Percentiles rank a stretch among this genome's conserved stretches.
Conservation (phyloP, 2,113 vertebrate species). For the Heterotis niloticus region DNA sequence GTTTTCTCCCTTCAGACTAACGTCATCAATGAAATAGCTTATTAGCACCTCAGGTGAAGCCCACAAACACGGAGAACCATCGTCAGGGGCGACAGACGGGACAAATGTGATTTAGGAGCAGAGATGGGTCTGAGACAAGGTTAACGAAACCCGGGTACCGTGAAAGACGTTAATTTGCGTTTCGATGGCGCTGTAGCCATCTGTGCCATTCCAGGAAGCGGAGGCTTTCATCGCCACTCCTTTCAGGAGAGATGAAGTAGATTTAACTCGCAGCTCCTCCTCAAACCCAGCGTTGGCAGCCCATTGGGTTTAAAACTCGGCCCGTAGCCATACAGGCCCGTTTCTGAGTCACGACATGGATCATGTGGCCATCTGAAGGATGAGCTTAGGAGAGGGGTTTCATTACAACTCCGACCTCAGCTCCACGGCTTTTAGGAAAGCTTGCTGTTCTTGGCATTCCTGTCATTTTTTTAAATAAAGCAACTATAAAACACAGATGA, state of each 20-base stretch:
- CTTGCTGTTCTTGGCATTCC: no score
- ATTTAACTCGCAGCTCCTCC: neutral
- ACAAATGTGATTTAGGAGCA: conserved; percentile 3
- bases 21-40: neutral
- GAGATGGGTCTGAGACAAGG: neutral
- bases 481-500: no score
- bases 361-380: neutral
- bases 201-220: neutral
- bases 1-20: neutral
- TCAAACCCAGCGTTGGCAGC: neutral
- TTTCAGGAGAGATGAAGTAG: conserved; percentile 9
- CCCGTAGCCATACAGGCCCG: neutral
- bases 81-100: no score
- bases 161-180: neutral
- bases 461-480: no score
- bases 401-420: no score
- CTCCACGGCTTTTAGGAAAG: no score
- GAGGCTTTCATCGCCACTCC: neutral
- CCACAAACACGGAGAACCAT: neutral
- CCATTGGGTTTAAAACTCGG: neutral
- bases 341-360: neutral
- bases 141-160: neutral
- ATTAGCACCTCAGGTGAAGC: neutral
- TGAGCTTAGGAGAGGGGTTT: neutral
- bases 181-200: neutral